These are phyloP conservation scores for Zophobas atratus DNA, from an alignment of 1,140 invertebrate species.

Conservation along the genomic window DNA sequence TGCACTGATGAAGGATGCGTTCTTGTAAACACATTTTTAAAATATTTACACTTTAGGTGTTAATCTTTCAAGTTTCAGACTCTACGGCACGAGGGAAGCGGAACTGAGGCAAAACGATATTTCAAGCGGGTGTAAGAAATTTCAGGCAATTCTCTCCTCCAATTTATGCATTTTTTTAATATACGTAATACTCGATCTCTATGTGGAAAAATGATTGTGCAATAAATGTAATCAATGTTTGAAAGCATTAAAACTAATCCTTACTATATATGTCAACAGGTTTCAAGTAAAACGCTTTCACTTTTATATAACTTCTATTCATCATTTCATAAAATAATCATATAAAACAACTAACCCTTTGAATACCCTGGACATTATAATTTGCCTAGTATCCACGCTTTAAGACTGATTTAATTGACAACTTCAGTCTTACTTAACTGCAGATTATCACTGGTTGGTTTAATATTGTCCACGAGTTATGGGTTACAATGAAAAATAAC, in stretches of 20 bases:
- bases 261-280: neutral
- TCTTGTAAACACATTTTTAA: slow-evolving; percentile 69
- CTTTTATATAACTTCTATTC: neutral
- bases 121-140: slow-evolving; percentile 55
- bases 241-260: no score
- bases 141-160: neutral
- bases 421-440: slow-evolving; percentile 1
- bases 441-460: neutral
- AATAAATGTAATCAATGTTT: no score
- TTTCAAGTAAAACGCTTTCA: neutral
- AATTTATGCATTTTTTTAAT: neutral
- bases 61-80: slow-evolving; percentile 55
- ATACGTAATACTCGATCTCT: neutral
- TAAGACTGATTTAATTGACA: slow-evolving; percentile 6
- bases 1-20: slow-evolving; percentile 72
- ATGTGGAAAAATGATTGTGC: no score
- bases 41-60: slow-evolving; percentile 1
- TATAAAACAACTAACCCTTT: slow-evolving; percentile 35
- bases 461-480: slow-evolving; percentile 39
- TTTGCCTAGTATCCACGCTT: neutral
- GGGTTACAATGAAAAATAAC: slow-evolving; percentile 14
- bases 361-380: neutral
- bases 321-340: slow-evolving; percentile 18
- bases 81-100: slow-evolving; percentile 56
- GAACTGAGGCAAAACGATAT: slow-evolving; percentile 60